These are phyloP conservation scores for Lepidurus apus DNA, from an alignment of 1,140 invertebrate species.

Conservation along the genomic window DNA sequence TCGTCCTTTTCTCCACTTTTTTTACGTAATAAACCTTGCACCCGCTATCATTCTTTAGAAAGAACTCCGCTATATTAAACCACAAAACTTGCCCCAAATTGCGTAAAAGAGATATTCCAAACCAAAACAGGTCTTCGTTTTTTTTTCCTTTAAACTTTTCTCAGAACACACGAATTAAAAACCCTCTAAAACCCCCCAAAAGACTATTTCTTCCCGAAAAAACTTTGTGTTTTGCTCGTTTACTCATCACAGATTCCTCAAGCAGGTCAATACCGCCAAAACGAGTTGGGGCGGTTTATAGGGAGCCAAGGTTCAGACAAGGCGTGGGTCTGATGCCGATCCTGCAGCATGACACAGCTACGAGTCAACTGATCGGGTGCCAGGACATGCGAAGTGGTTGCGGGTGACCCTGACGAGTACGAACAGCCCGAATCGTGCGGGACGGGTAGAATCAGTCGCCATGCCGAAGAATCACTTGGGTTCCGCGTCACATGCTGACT, in stretches of 20 bases:
- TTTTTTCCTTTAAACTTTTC: no score
- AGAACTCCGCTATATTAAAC: no score
- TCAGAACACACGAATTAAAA: neutral
- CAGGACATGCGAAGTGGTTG: neutral
- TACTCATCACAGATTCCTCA: neutral
- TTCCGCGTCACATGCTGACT: neutral
- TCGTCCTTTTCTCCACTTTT: no score
- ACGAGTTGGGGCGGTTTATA: constrained; percentile 1
- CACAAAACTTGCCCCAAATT: no score
- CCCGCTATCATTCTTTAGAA: no score
- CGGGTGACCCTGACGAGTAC: neutral
- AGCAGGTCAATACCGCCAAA: neutral
- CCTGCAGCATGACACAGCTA: constrained; percentile 7
- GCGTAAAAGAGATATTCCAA: no score
- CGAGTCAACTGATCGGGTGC: neutral
- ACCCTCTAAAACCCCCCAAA: neutral
- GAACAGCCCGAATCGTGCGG: neutral
- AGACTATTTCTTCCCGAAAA: neutral
- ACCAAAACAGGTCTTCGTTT: no score
- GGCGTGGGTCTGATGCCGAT: neutral
- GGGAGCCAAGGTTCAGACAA: neutral
- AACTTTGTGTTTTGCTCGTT: neutral
- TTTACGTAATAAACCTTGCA: no score
- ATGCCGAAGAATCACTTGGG: neutral
- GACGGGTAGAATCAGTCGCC: neutral